phyloP scores from a whole-genome alignment of 2,113 vertebrate species.

The Gorilla gorilla region DNA sequence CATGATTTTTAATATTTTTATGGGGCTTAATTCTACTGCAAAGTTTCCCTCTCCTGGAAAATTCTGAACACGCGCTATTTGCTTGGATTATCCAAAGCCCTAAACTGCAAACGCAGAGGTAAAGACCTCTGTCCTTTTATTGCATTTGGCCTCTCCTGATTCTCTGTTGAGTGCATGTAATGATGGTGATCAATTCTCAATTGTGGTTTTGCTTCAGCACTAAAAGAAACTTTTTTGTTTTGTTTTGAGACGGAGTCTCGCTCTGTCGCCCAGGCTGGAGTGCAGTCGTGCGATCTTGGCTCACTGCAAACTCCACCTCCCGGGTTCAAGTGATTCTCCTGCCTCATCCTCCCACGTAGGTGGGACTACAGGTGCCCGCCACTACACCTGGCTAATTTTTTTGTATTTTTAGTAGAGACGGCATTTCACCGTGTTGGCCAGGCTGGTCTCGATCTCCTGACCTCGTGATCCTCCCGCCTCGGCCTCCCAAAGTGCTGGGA shows the following conservation, averaged over 20 bases:
- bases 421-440: no score
- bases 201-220: neutral
- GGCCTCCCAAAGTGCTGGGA: no score
- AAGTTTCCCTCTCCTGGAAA: neutral
- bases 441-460: no score
- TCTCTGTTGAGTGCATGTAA: neutral
- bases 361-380: no score
- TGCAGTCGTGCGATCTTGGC: rapidly evolving
- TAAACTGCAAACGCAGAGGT: rapidly evolving
- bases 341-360: no score
- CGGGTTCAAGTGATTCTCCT: no score
- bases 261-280: no score
- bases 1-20: neutral
- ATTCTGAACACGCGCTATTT: rapidly evolving
- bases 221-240: neutral
- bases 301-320: no score
- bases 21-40: neutral
- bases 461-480: rapidly evolving
- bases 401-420: no score
- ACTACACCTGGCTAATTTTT: no score
- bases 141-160: neutral
- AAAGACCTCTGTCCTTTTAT: rapidly evolving
- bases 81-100: neutral
- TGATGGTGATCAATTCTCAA: neutral
- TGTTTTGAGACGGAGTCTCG: no score